phyloP scores from a whole-genome alignment of 1,140 invertebrate species.

The Protaetia brevitarsis region DNA sequence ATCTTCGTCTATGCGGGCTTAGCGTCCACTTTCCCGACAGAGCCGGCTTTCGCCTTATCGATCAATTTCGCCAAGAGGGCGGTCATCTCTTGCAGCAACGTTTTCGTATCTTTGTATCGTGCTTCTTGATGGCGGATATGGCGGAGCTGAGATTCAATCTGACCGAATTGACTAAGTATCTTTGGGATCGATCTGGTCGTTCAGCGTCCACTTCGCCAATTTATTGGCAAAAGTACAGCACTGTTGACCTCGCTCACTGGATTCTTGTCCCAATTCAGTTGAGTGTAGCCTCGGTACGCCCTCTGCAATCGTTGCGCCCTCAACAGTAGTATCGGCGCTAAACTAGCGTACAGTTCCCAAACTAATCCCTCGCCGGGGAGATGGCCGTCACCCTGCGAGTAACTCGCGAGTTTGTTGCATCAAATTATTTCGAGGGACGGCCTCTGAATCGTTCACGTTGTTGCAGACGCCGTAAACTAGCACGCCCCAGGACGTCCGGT shows the following conservation, averaged over 20 bases:
- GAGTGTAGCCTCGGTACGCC: conserved; percentile 60
- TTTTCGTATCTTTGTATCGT: conserved; percentile 30
- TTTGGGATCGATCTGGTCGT: conserved; percentile 37
- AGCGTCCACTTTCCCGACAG: not conserved
- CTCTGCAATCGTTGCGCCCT: conserved; percentile 61
- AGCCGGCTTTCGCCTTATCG: conserved; percentile 4
- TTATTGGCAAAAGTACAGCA: conserved; percentile 43
- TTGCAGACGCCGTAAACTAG: conserved; percentile 70
- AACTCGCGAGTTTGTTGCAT: conserved; percentile 67
- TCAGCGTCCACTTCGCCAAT: conserved; percentile 39
- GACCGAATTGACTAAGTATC: conserved; percentile 42
- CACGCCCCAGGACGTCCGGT: conserved; percentile 71
- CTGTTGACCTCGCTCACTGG: conserved; percentile 51
- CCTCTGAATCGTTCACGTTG: conserved; percentile 56
- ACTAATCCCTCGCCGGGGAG: conserved; percentile 64
- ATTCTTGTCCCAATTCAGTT: conserved; percentile 61
- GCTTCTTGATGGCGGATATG: conserved; percentile 40
- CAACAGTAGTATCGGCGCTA: conserved; percentile 61
- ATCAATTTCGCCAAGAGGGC: conserved; percentile 16
- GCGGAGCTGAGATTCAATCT: conserved; percentile 42
- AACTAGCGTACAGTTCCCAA: conserved; percentile 76
- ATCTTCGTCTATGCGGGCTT: too few relatives aligned
- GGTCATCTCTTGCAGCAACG: not conserved
- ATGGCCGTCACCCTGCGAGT: conserved; percentile 73
- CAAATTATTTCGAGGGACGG: conserved; percentile 52